Conservation (phyloP, 2,888 invertebrate genomes). For the Blera fallax region DNA sequence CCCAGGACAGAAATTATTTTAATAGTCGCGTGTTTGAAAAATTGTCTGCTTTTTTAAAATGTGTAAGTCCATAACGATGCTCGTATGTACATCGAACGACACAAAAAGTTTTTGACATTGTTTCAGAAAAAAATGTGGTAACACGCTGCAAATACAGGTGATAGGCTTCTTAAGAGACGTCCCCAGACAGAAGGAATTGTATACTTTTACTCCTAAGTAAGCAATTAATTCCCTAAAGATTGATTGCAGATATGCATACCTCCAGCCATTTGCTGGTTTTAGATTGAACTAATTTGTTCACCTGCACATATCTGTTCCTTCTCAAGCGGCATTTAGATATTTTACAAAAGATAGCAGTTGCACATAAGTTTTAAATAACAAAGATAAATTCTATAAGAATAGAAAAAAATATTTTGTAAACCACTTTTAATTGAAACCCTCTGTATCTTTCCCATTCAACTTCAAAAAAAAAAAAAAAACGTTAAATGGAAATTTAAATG, state of each 20-base stretch:
- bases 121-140: too few relatives aligned
- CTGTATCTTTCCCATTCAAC: conserved; percentile 28
- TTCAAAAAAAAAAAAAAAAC: conserved; percentile 19
- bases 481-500: conserved; percentile 42
- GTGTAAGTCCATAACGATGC: too few relatives aligned
- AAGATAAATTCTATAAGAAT: background rate
- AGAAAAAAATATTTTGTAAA: background rate
- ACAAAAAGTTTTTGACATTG: too few relatives aligned
- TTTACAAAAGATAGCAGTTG: background rate
- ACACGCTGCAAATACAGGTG: too few relatives aligned
- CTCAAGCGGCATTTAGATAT: background rate
- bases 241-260: background rate
- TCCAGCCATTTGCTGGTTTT: background rate
- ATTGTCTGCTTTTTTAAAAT: too few relatives aligned
- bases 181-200: background rate
- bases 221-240: background rate
- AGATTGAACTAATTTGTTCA: background rate
- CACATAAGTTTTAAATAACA: background rate
- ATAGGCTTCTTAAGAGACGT: too few relatives aligned
- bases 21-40: too few relatives aligned
- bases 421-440: conserved; percentile 42
- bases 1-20: too few relatives aligned
- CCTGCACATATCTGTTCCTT: background rate
- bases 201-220: background rate
- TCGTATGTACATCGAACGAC: too few relatives aligned